Percentiles rank a stretch among this genome's conserved stretches.
phyloP scores from a whole-genome alignment of 2,113 vertebrate species.

The Pelecanus crispus region DNA sequence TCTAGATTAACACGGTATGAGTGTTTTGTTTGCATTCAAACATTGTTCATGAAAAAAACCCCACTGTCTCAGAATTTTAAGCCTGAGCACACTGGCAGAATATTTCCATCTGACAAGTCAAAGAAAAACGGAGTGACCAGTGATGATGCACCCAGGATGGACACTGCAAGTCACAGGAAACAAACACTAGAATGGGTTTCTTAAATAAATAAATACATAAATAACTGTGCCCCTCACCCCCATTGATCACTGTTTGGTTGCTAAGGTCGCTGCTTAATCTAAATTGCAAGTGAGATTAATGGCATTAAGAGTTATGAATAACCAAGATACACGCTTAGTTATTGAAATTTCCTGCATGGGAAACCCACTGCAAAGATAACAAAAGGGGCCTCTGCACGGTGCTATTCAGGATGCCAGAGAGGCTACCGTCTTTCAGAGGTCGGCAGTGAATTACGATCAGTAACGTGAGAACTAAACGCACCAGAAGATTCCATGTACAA shows the following conservation, averaged over 20 bases:
- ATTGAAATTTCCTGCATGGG: neutral
- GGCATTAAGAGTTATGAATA: conserved; percentile 18
- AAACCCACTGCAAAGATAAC: neutral
- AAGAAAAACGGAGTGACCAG: neutral
- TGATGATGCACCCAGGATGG: neutral
- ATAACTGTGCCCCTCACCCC: neutral
- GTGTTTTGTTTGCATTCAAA: neutral
- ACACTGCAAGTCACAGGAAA: neutral
- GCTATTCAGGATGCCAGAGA: neutral
- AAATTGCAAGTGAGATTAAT: conserved; percentile 27
- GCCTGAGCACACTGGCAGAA: neutral
- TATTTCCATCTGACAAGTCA: neutral
- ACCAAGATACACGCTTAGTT: neutral
- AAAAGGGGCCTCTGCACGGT: neutral
- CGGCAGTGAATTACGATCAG: neutral
- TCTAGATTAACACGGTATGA: neutral
- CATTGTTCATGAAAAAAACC: neutral
- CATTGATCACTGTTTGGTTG: neutral
- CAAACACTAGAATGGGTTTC: rapidly evolving
- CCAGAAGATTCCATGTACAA: neutral
- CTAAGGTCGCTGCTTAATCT: conserved; percentile 7
- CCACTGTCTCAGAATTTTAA: neutral
- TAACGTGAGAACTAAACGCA: neutral
- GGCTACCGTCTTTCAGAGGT: neutral
- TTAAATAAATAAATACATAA: neutral